These are phyloP conservation scores for Muntiacus reevesi DNA, from an alignment of 2,113 vertebrate genomes.

Conservation along the genomic window DNA sequence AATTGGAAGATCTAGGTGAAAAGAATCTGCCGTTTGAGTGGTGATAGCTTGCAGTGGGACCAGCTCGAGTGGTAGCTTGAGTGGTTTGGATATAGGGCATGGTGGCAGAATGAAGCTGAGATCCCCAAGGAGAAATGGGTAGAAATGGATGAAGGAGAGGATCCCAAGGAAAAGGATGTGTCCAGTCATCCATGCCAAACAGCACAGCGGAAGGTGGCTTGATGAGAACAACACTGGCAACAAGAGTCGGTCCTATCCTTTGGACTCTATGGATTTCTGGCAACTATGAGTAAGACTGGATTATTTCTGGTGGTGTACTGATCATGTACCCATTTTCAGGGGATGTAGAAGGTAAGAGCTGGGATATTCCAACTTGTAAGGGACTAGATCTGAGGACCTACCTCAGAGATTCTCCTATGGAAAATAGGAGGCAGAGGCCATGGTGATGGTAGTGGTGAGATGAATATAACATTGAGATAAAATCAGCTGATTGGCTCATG, in stretches of 20 bases:
- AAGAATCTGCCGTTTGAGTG: not conserved
- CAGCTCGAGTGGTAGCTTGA: not conserved
- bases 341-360: not conserved
- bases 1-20: not conserved
- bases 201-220: not conserved
- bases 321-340: not conserved
- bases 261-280: not conserved
- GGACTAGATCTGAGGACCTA: not conserved
- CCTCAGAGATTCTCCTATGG: not conserved
- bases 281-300: not conserved
- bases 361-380: not conserved
- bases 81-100: not conserved
- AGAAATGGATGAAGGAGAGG: not conserved
- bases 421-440: not conserved
- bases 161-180: not conserved
- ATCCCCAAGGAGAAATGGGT: not conserved
- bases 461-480: not conserved
- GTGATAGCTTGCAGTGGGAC: not conserved
- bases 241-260: not conserved
- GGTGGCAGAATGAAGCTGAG: not conserved
- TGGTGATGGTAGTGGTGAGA: not conserved
- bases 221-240: not conserved
- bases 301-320: not conserved
- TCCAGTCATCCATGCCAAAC: not conserved
- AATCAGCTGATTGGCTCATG: not conserved